A percentile compares a stretch with the other conserved stretches of the same genome.
Conservation (phyloP, 2,797 vertebrate genomes). For the Anniella stebbinsi region DNA sequence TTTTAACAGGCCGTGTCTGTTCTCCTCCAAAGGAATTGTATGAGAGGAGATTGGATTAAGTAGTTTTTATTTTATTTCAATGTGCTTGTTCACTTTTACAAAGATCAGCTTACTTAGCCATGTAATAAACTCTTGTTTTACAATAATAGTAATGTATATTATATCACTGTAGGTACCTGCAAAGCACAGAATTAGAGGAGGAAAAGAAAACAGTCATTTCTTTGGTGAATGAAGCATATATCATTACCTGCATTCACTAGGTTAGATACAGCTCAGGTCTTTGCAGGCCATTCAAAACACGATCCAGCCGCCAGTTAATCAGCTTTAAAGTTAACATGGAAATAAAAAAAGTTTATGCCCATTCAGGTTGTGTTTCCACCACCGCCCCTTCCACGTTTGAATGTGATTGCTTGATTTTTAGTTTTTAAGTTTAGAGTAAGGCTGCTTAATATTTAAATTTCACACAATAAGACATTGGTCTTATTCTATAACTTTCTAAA, state of each 20-base stretch:
- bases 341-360: conserved; percentile 56
- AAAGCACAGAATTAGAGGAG: conserved; percentile 77
- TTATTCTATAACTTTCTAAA: conserved; percentile 34
- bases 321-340: conserved; percentile 60
- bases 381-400: conserved; percentile 44
- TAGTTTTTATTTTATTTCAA: conserved; percentile 91
- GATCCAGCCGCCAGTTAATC: conserved; percentile 68
- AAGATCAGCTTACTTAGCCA: conserved; percentile 88
- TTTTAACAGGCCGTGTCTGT: conserved; percentile 98
- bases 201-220: conserved; percentile 82
- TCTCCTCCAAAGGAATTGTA: conserved; percentile 88
- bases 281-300: conserved; percentile 69
- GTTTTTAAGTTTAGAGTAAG: conserved; percentile 5
- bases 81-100: conserved; percentile 86
- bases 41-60: conserved; percentile 87
- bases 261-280: conserved; percentile 75
- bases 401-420: conserved; percentile 27
- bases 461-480: conserved; percentile 8
- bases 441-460: not conserved
- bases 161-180: conserved; percentile 78
- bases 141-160: conserved; percentile 81
- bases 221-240: conserved; percentile 79
- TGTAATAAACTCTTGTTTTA: conserved; percentile 89
- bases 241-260: conserved; percentile 77
- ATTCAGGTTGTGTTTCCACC: conserved; percentile 29